These are phyloP conservation scores for Varanus salvator DNA, from an alignment of 2,113 vertebrate species.

Conservation along the genomic window DNA sequence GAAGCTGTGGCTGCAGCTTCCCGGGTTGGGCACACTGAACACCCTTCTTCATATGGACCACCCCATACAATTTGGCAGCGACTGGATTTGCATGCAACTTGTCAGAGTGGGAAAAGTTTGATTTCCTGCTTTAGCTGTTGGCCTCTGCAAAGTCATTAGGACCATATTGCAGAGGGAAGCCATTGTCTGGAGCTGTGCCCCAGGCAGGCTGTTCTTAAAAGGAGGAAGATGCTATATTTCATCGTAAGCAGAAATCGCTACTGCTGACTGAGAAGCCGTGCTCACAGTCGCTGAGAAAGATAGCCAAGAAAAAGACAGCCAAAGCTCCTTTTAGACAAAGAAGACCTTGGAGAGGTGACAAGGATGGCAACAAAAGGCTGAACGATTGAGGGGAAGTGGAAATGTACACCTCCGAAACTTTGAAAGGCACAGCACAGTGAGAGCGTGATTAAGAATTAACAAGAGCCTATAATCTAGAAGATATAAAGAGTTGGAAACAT, in stretches of 20 bases:
- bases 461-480: neutral
- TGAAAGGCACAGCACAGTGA: neutral
- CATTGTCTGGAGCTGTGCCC: conserved; percentile 10
- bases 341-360: conserved; percentile 2
- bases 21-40: neutral
- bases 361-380: neutral
- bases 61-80: neutral
- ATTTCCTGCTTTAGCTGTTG: conserved; percentile 7
- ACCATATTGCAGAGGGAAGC: neutral
- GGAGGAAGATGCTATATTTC: neutral
- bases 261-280: neutral
- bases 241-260: conserved; percentile 25
- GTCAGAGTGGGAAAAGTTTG: conserved; percentile 8
- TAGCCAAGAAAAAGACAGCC: neutral
- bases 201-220: conserved; percentile 19
- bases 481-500: neutral
- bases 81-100: neutral
- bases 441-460: neutral
- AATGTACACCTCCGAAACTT: neutral
- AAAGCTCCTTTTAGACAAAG: neutral
- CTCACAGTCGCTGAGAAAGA: neutral
- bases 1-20: neutral
- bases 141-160: conserved; percentile 12
- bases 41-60: neutral
- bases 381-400: neutral